Evolutionary conservation across 2,888 invertebrate genomes (phyloP).

Genomic region (Escarpia spicata): DNA sequence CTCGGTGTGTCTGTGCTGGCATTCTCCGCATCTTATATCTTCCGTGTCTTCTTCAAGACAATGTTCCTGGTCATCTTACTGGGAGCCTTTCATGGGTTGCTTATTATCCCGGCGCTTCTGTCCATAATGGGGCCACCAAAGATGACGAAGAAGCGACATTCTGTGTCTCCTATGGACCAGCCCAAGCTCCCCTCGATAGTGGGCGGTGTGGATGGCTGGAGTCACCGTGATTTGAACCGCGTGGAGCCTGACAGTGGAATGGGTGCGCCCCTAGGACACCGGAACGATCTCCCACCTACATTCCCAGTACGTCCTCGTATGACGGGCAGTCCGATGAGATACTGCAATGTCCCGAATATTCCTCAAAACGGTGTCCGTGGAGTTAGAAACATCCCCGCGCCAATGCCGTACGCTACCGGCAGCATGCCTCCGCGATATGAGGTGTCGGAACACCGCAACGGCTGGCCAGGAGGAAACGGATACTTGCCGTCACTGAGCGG

Average conservation of each 20-base stretch:
- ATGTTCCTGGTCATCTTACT: constrained; percentile 35
- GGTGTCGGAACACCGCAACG: not conserved
- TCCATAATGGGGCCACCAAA: constrained; percentile 18
- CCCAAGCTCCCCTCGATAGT: not conserved
- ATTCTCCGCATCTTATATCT: constrained; percentile 29
- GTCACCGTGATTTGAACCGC: not conserved
- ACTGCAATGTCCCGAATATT: not conserved
- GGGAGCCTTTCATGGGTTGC: constrained; percentile 29
- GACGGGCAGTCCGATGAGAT: not conserved
- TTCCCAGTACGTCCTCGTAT: not conserved
- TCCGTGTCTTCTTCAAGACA: constrained; percentile 35
- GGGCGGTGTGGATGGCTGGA: not conserved
- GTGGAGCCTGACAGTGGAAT: not conserved
- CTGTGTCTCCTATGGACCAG: not conserved
- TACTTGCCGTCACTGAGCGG: not conserved
- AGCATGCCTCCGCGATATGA: not conserved
- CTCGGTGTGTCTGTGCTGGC: constrained; percentile 31
- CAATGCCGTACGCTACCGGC: not conserved
- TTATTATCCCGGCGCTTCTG: constrained; percentile 31
- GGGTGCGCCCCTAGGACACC: not conserved
- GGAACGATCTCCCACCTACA: not conserved
- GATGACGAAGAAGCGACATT: not conserved
- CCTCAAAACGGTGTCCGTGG: not conserved
- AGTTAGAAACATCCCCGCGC: not conserved
- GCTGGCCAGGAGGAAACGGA: no score